Conservation (phyloP, 2,113 vertebrate genomes). For the Carollia perspicillata region DNA sequence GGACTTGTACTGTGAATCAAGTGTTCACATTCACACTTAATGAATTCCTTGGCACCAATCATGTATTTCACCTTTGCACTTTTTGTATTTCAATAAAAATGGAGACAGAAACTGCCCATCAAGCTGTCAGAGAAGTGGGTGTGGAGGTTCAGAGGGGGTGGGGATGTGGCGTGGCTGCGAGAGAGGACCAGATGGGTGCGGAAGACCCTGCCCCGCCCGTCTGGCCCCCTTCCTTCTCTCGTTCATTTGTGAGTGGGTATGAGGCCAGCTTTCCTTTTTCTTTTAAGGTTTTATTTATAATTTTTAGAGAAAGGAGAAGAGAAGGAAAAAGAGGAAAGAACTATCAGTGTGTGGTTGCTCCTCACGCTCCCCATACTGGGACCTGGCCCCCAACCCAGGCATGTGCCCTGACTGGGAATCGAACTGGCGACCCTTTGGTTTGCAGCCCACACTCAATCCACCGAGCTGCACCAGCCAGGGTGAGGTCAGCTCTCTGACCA, state of each 20-base stretch:
- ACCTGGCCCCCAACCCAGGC: too few relatives aligned
- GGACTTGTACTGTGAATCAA: slow-evolving; percentile 64
- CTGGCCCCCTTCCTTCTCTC: neutral
- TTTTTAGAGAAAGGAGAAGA: too few relatives aligned
- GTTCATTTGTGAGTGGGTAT: neutral
- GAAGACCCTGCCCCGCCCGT: rapidly evolving
- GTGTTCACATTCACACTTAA: slow-evolving; percentile 72
- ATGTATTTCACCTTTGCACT: slow-evolving; percentile 85
- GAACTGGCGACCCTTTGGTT: too few relatives aligned
- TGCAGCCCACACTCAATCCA: too few relatives aligned
- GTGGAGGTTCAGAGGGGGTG: neutral
- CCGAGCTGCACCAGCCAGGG: too few relatives aligned
- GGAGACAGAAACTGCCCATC: slow-evolving; percentile 4
- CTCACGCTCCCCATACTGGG: too few relatives aligned
- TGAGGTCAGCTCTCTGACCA: neutral
- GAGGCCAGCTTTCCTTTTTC: neutral
- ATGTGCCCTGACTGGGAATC: too few relatives aligned
- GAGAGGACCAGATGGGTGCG: neutral
- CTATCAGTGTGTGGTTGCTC: too few relatives aligned
- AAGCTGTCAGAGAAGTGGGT: neutral
- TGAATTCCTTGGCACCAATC: slow-evolving; percentile 79
- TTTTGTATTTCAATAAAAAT: slow-evolving; percentile 89
- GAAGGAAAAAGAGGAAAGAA: too few relatives aligned
- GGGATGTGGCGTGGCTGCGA: neutral
- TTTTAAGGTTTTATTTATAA: too few relatives aligned